A percentile compares a stretch with the other conserved stretches of the same genome.
Conservation (phyloP, 1,140 invertebrate species). For the Mylabris phalerata region DNA sequence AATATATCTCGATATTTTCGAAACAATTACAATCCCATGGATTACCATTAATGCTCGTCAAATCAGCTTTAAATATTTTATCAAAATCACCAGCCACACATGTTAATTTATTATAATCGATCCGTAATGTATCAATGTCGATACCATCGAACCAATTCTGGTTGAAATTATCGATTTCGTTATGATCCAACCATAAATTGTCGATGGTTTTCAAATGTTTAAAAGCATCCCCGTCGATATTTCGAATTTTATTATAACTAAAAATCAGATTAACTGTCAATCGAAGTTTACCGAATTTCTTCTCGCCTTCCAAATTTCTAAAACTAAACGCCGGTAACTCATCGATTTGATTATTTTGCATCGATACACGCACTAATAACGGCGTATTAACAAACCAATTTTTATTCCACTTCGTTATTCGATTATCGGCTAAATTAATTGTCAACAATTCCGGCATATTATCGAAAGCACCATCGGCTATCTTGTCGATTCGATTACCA, state of each 20-base stretch:
- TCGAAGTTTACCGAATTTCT: not conserved
- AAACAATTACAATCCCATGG: conserved; percentile 13
- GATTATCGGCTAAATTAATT: conserved; percentile 4
- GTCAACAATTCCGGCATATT: conserved; percentile 7
- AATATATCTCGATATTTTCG: conserved; percentile 6
- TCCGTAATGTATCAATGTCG: not conserved
- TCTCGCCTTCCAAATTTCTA: conserved; percentile 2
- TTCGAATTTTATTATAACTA: conserved; percentile 3
- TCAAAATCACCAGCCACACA: conserved; percentile 3
- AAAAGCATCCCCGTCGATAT: conserved; percentile 2
- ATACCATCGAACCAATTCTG: conserved; percentile 1
- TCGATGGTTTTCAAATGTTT: conserved; percentile 2
- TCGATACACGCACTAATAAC: conserved; percentile 1
- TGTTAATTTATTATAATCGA: conserved; percentile 7
- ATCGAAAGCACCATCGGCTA: conserved; percentile 2
- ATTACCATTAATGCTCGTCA: conserved; percentile 8
- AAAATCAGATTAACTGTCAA: conserved; percentile 3
- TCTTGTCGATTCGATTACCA: not conserved
- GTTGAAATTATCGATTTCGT: not conserved
- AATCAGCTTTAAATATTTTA: conserved; percentile 1
- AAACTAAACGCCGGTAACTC: not conserved
- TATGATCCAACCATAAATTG: conserved; percentile 10
- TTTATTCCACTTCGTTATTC: conserved; percentile 3
- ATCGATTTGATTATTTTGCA: conserved; percentile 5
- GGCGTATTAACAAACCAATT: conserved; percentile 7